Evolutionary conservation across 2,113 vertebrate genomes (phyloP), one percentile per base, ranked within the genome.

Genomic region (Tor tambroides): DNA sequence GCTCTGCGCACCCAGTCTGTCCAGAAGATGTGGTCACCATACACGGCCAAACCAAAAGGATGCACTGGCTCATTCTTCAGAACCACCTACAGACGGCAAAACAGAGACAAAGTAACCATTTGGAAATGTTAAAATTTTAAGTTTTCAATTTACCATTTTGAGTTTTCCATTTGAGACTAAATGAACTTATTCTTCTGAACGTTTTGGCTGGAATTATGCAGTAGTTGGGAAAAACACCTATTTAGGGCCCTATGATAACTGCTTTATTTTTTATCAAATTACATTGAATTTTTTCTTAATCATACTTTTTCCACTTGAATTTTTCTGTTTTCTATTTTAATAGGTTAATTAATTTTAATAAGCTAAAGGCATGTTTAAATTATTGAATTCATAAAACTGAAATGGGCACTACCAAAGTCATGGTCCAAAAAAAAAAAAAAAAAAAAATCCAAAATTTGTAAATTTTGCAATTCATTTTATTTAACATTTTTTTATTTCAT

Each of bases 21-120:
- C 98, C 98, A 99, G 95, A 99, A 99, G 92, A 99, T 98, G 92
- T 98, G 97, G 81, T 99, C 97, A 0, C 98, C 98, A 0, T 99
- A 99, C 72, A 99, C 98, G 0, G 98, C 96, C 91, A 99, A 92
- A 72, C 98, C 98, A 0, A 99, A 99, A 5, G 98, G 98, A 90
- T 99, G 98, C 69, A 99, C 98, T 0, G 98, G 98, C 92, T 99
- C 98, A 0, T 98, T 97, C 88, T 98, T 98, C 80, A 99, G 91
- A 89, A 99, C 97, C 92, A 98, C 96, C 98, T 99, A 93, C 3
- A 54, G 0, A 88, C 9, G 56, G 7, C 56, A 19, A 23, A 79
- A 71, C 75, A 65, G 28, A 89, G 30, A 35, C 76, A 72, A 11
- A 12, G 4, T 0, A 32, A 8, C 28, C 30, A 19, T 17, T 32